Percentiles rank a stretch among this genome's conserved stretches.
phyloP scores from a whole-genome alignment of 2,888 invertebrate genomes.

The Tholera decimalis region DNA sequence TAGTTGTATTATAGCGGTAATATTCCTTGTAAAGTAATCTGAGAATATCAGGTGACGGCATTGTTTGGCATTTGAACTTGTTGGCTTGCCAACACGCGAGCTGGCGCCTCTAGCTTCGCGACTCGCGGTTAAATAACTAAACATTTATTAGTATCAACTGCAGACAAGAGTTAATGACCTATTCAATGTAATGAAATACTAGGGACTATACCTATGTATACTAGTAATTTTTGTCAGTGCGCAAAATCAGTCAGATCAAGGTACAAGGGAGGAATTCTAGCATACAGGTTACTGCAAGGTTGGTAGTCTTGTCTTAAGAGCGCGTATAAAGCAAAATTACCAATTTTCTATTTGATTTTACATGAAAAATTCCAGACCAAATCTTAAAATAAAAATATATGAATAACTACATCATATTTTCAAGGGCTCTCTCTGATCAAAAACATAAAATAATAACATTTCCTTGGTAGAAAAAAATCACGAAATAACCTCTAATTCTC shows the following conservation, averaged over 20 bases:
- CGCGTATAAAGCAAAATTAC: no score
- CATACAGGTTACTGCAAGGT: neutral
- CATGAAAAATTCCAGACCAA: no score
- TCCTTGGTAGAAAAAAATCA: no score
- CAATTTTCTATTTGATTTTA: no score
- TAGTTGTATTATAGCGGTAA: conserved; percentile 6
- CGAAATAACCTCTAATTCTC: no score
- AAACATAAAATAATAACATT: no score
- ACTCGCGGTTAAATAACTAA: conserved; percentile 43
- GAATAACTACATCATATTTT: no score
- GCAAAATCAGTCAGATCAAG: neutral
- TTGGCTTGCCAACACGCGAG: conserved; percentile 38
- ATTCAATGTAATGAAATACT: conserved; percentile 22
- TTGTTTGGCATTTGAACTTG: conserved; percentile 50
- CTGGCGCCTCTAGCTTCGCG: conserved; percentile 39
- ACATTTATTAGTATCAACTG: conserved; percentile 12
- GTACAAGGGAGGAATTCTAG: neutral
- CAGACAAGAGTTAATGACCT: conserved; percentile 39
- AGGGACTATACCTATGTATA: neutral
- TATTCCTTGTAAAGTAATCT: conserved; percentile 30
- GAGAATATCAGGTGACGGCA: conserved; percentile 49
- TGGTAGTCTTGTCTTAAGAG: no score
- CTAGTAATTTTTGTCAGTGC: no score
- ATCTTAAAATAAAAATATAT: no score
- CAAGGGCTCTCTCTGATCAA: no score